These are phyloP conservation scores for Nanger granti DNA, from an alignment of 2,113 vertebrate genomes.

Conservation along the genomic window DNA sequence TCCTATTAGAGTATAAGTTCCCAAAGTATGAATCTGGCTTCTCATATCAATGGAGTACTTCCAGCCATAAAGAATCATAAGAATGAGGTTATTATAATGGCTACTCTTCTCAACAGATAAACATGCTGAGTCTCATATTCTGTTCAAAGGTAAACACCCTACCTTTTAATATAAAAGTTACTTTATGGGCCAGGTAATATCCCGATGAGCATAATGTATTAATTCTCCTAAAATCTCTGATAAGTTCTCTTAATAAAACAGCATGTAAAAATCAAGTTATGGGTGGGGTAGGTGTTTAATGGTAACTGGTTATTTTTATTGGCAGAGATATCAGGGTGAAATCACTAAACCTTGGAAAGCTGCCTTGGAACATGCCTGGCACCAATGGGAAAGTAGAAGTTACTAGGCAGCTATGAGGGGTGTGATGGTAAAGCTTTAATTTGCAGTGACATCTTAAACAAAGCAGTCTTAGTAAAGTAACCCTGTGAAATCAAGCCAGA, in stretches of 20 bases:
- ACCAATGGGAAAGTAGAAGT: slow-evolving; percentile 41
- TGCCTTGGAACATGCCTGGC: slow-evolving; percentile 64
- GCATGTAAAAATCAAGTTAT: slow-evolving; percentile 55
- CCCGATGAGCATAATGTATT: neutral
- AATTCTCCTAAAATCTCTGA: slow-evolving; percentile 43
- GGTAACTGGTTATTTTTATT: slow-evolving; percentile 63
- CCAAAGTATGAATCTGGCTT: slow-evolving; percentile 24
- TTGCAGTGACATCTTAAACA: slow-evolving; percentile 55
- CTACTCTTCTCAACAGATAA: neutral
- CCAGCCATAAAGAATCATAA: slow-evolving; percentile 16
- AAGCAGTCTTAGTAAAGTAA: slow-evolving; percentile 47
- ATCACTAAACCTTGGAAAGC: slow-evolving; percentile 61
- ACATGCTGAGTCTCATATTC: neutral
- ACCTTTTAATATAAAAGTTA: slow-evolving; percentile 17
- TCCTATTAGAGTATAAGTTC: slow-evolving; percentile 24
- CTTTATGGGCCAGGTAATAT: neutral
- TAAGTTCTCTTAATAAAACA: slow-evolving; percentile 61
- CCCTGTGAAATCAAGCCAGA: slow-evolving; percentile 29
- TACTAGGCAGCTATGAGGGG: slow-evolving; percentile 38
- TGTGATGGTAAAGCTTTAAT: slow-evolving; percentile 53
- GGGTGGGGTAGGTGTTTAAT: slow-evolving; percentile 60
- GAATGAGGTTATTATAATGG: neutral
- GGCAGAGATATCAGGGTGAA: slow-evolving; percentile 61
- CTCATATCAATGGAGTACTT: slow-evolving; percentile 17
- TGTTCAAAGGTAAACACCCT: slow-evolving; percentile 7